Evolutionary conservation across 2,113 vertebrate species (phyloP).

Genomic region (Camelus bactrianus): DNA sequence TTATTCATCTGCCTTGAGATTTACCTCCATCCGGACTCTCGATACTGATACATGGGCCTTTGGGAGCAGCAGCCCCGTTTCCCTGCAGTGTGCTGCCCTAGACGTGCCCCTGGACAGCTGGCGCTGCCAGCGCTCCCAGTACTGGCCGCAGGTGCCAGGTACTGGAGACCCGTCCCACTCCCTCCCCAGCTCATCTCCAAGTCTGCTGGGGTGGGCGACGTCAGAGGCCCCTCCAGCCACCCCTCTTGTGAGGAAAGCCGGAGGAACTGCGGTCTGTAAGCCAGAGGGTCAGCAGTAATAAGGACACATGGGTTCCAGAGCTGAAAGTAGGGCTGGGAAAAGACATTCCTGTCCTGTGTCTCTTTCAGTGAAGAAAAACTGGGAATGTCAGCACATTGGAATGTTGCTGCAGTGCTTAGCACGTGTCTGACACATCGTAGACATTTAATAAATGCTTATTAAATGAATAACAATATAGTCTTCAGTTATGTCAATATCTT

Average conservation of each 20-base stretch:
- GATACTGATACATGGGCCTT: background rate
- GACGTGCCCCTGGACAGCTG: background rate
- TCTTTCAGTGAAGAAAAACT: background rate
- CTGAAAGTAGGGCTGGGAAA: background rate
- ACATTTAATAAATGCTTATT: background rate
- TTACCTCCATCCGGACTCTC: slow-evolving; percentile 26
- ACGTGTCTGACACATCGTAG: background rate
- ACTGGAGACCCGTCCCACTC: background rate
- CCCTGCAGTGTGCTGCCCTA: background rate
- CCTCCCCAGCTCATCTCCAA: background rate
- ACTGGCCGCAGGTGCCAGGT: background rate
- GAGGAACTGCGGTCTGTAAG: background rate
- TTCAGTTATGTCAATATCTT: background rate
- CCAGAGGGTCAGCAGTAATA: background rate
- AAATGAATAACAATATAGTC: background rate
- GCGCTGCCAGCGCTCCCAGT: background rate
- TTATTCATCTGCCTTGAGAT: slow-evolving; percentile 43
- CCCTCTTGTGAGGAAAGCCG: background rate
- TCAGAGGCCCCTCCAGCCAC: background rate
- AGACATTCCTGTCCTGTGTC: background rate
- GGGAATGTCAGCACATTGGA: background rate
- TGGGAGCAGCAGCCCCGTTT: slow-evolving; percentile 7
- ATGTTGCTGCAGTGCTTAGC: background rate
- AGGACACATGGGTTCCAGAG: background rate
- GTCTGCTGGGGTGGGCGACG: background rate